Evolutionary conservation across 2,888 invertebrate genomes (phyloP), one percentile per base, ranked within the genome.

Genomic region (Lissocephala sabroskyi): DNA sequence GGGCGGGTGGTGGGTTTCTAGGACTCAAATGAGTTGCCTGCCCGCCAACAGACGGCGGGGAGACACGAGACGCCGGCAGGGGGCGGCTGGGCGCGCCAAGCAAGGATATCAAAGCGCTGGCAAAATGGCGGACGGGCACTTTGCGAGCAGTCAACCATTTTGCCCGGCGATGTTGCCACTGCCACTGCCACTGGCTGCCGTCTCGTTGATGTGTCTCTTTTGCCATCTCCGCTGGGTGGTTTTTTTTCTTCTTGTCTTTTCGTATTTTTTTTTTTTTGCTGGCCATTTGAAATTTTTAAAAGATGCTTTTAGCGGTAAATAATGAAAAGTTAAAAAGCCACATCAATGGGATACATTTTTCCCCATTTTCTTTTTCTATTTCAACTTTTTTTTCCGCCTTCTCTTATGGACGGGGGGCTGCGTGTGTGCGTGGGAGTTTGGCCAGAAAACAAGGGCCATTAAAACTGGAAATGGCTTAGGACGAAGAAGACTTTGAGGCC

Each of bases 291-390:
- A 78, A 81, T 79, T 79, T 82, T 83, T 81, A 81, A 83, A 82
- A 83, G 82, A 82, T 80, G 84, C 84, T 84, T 84, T 84, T 83
- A 84, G 84, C 81, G 84, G 84, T 83, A 82, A 82, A 83, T 83
- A 84, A 83, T 84, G 83, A 83, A 84, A 84, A 84, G 83, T 83
- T 84, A 83, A 84, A 84, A 84, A 82, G 80, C 84, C 84, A 83
- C 84, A 84, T 83, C 82, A 83, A 82, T 83, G 80, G 65, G 65
- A 67, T 33, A 6, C 14, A 14, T 5, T 33, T 14, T 33, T 3
- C 7, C 10, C n/a, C 26, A 39, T n/a, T 23, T 39, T 18, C 10
- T 39, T 19, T 7, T 23, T 23, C 23, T 7, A 5, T 7, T 23
- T 23, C 23, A 5, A 11, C 10, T 14, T 40, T 26, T 23, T 45